A percentile compares a stretch with the other conserved stretches of the same genome.
Evolutionary conservation across 2,797 vertebrate species (phyloP).

Genomic region (Crenuchus spilurus): DNA sequence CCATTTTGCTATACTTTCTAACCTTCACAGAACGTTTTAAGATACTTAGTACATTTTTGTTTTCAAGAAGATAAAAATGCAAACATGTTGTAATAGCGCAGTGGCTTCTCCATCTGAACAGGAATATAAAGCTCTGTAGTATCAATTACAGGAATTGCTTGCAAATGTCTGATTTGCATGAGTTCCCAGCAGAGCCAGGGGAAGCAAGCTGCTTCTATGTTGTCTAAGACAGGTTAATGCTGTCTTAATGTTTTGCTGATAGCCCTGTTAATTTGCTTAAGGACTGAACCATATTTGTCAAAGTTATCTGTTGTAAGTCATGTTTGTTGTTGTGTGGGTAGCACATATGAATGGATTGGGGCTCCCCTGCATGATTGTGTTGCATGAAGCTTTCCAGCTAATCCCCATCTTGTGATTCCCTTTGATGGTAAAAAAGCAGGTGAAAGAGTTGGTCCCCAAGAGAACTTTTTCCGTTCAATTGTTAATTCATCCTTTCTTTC

Average conservation of each 20-base stretch:
- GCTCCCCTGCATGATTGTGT: constrained; percentile 51
- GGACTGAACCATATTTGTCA: not conserved
- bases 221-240: constrained; percentile 11
- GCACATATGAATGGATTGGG: too few relatives aligned
- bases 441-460: too few relatives aligned
- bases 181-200: constrained; percentile 53
- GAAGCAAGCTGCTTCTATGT: constrained; percentile 39
- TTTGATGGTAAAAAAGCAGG: too few relatives aligned
- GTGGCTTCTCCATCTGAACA: constrained; percentile 52
- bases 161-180: constrained; percentile 75
- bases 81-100: too few relatives aligned
- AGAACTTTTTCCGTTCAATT: too few relatives aligned
- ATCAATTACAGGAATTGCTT: constrained; percentile 65
- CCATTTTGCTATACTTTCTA: too few relatives aligned
- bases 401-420: constrained; percentile 77
- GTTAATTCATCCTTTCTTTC: not conserved
- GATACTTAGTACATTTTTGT: too few relatives aligned
- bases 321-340: not conserved
- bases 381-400: constrained; percentile 69
- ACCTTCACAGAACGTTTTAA: too few relatives aligned
- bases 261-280: constrained; percentile 15
- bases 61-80: too few relatives aligned
- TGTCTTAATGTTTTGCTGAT: constrained; percentile 10
- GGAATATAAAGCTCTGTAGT: not conserved
- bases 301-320: not conserved